A percentile compares a stretch with the other conserved stretches of the same genome.
Evolutionary conservation across 2,797 vertebrate genomes (phyloP).

Genomic region (Hemitrygon akajei): DNA sequence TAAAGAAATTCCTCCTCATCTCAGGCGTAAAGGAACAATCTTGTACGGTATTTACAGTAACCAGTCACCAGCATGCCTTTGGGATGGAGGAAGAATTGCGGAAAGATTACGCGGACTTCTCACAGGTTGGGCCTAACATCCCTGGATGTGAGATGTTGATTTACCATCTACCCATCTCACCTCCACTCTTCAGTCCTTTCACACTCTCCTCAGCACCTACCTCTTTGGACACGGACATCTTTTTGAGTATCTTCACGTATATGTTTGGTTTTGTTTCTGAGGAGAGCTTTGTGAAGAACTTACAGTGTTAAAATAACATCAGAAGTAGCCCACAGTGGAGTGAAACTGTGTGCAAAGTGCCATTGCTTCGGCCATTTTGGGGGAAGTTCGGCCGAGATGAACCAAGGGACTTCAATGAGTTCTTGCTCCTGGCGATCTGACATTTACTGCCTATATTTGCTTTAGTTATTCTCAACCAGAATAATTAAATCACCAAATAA

Average conservation of each 20-base stretch:
- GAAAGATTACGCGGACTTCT: too few species aligned
- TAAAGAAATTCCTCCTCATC: too few species aligned
- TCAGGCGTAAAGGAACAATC: too few species aligned
- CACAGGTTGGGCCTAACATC: too few species aligned
- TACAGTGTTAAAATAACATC: too few species aligned
- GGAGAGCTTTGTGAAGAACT: too few species aligned
- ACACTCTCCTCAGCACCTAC: too few species aligned
- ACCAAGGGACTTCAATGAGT: neutral
- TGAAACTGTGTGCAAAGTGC: neutral
- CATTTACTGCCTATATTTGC: neutral
- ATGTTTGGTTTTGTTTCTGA: neutral
- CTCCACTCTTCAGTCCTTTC: neutral
- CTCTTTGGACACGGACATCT: too few species aligned
- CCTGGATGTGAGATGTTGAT: too few species aligned
- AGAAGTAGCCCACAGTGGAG: neutral
- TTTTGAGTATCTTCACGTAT: neutral
- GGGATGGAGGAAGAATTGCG: too few species aligned
- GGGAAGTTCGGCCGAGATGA: neutral
- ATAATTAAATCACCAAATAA: conserved; percentile 14
- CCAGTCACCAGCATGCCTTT: too few species aligned
- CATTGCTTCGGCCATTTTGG: neutral
- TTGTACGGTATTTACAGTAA: too few species aligned
- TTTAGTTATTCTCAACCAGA: neutral
- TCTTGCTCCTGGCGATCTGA: neutral
- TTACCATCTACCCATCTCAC: neutral